Base-by-base conservation (phyloP, 2,797 vertebrate genomes). In the Sebastes diaconus region DNA sequence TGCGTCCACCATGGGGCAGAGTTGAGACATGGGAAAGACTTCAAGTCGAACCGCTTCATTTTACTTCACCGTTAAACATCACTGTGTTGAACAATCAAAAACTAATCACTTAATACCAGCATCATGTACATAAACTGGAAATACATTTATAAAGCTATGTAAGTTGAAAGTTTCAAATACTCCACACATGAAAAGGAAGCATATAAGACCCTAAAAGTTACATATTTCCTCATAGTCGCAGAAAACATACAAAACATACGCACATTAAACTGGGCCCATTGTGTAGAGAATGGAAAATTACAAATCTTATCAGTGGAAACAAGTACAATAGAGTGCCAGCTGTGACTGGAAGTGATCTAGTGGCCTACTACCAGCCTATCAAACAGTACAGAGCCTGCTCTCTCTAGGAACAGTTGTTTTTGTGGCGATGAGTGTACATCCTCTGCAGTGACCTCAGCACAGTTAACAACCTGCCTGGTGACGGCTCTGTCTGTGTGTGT, bases 1-100 rank as follows among this genome's bases (percentile, higher is more conserved):
- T 42, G 52, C 50, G 70, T 83, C 93, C 95, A 94, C 90, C 50
- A 34, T 7, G 85, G 81, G 93, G 92, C 93, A 94, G 81, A 85
- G 80, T 87, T 89, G 90, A 90, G 75, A 83, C 88, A 67, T 24
- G 46, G 27, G 22, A 74, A 46, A 65, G 11, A 50, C 13, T 34
- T 73, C 42, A 30, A 30, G 46, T 29, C 0, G 18, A 68, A 52
- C 50, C 5, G 18, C 5, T 52, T 39, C 7, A 2, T 68, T 61
- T 65, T 20, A 67, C 2, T 18, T n/a, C 29, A 52, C 14, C 1
- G n/a, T 76, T 57, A 61, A 36, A 65, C 30, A 24, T 8, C 74
- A 36, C 52, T n/a, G 39, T 1, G 13, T 10, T 11, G 3, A 63
- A 24, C 42, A 82, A 30, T 46, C 24, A 63, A 59, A 73, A 64